Evolutionary conservation across 2,888 invertebrate genomes (phyloP).

Genomic region (Resseliella maxima): DNA sequence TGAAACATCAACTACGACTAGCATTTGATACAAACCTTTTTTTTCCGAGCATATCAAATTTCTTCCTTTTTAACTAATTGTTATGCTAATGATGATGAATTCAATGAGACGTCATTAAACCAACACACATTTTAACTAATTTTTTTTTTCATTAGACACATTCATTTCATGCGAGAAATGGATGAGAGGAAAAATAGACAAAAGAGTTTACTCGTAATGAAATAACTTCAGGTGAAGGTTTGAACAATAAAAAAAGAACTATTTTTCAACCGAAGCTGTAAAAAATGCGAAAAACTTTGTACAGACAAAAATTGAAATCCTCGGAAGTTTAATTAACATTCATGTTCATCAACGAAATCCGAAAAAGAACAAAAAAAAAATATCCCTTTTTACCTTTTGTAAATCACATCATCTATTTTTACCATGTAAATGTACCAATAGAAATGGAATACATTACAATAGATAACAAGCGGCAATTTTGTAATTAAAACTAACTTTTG

Average conservation of each 20-base stretch:
- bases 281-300: not conserved
- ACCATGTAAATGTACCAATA: not conserved
- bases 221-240: not conserved
- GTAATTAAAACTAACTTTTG: not conserved
- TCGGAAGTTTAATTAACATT: slow-evolving; percentile 48
- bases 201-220: not conserved
- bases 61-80: not conserved
- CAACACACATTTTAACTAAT: not conserved
- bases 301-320: slow-evolving; percentile 4
- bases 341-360: slow-evolving; percentile 33
- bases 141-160: not conserved
- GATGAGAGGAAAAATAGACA: not conserved
- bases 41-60: not conserved
- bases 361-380: not conserved
- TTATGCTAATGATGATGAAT: slow-evolving; percentile 17
- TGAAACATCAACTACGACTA: not conserved
- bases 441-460: not conserved
- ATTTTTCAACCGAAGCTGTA: not conserved
- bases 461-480: slow-evolving; percentile 46
- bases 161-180: no score
- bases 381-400: not conserved
- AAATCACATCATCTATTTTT: not conserved
- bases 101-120: slow-evolving; percentile 33
- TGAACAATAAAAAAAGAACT: not conserved
- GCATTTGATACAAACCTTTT: not conserved